A percentile compares a stretch with the other conserved stretches of the same genome.
These are phyloP conservation scores for Origma solitaria DNA, from an alignment of 2,113 vertebrate species.

Conservation along the genomic window DNA sequence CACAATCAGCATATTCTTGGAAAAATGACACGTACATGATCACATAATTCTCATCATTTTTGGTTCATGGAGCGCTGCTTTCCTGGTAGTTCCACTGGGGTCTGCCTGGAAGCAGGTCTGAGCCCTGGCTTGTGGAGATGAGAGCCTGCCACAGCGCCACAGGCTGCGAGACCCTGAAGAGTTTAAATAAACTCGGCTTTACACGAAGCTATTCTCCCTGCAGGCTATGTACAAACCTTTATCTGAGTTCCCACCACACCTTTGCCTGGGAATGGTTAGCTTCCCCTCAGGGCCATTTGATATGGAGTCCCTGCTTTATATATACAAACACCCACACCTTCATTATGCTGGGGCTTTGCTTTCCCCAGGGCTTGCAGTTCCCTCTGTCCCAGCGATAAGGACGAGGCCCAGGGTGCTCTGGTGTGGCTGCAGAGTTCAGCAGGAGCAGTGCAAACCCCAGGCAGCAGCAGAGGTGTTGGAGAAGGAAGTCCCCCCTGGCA, in stretches of 20 bases:
- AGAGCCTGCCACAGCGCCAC: not conserved
- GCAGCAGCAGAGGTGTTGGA: not conserved
- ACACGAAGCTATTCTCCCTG: not conserved
- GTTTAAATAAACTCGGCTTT: not conserved
- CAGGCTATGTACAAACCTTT: constrained; percentile 15
- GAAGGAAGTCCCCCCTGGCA: not conserved
- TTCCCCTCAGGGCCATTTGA: constrained; percentile 43
- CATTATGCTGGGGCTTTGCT: constrained; percentile 23
- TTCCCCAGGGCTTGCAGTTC: not conserved
- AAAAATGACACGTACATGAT: not conserved
- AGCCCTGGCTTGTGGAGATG: not conserved
- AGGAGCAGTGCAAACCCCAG: not conserved
- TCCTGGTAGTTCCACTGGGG: not conserved
- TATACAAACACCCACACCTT: constrained; percentile 54
- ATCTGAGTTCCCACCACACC: constrained; percentile 65
- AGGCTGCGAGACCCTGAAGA: not conserved
- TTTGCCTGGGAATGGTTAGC: constrained; percentile 55
- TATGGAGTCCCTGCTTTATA: constrained; percentile 17
- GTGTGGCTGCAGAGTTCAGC: not conserved
- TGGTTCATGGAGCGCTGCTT: not conserved
- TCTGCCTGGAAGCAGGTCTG: not conserved
- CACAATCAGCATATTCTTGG: not conserved
- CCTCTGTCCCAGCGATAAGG: not conserved
- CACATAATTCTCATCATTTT: accelerated
- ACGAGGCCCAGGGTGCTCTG: not conserved